Percentiles rank a stretch among this genome's conserved stretches.
phyloP scores from a whole-genome alignment of 2,888 invertebrate species.

The Scrobipalpa costella region DNA sequence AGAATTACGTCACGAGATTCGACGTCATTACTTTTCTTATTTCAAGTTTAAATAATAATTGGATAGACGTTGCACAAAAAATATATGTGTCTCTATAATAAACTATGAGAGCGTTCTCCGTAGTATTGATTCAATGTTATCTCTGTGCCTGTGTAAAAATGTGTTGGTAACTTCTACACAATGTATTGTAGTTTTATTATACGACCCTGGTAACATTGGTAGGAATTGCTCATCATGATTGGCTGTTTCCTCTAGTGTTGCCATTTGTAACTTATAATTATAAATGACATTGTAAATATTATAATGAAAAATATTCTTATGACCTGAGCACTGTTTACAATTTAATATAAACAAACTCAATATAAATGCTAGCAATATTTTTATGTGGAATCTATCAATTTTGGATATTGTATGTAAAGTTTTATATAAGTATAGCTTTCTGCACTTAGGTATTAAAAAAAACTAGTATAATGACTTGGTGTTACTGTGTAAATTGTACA shows the following conservation, averaged over 20 bases:
- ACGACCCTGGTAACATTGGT: neutral
- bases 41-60: no score
- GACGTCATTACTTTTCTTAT: no score
- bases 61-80: no score
- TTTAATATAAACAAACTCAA: constrained; percentile 28
- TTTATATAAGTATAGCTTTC: constrained; percentile 53
- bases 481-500: constrained; percentile 70
- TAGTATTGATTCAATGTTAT: no score
- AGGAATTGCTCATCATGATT: neutral
- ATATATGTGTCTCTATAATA: no score
- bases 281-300: constrained; percentile 20
- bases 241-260: neutral
- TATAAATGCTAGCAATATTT: constrained; percentile 43
- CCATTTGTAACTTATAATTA: constrained; percentile 12
- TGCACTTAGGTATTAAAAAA: constrained; percentile 55
- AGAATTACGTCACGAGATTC: no score
- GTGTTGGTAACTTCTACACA: no score
- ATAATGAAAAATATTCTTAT: constrained; percentile 34
- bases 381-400: constrained; percentile 49
- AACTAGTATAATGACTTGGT: constrained; percentile 51
- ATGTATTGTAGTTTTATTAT: no score
- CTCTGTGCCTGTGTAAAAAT: no score
- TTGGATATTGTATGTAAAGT: constrained; percentile 52
- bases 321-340: constrained; percentile 37
- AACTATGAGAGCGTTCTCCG: no score